A percentile compares a stretch with the other conserved stretches of the same genome.
These are phyloP conservation scores for Drosophila suboccidentalis DNA, from an alignment of 2,888 invertebrate species.

Conservation along the genomic window DNA sequence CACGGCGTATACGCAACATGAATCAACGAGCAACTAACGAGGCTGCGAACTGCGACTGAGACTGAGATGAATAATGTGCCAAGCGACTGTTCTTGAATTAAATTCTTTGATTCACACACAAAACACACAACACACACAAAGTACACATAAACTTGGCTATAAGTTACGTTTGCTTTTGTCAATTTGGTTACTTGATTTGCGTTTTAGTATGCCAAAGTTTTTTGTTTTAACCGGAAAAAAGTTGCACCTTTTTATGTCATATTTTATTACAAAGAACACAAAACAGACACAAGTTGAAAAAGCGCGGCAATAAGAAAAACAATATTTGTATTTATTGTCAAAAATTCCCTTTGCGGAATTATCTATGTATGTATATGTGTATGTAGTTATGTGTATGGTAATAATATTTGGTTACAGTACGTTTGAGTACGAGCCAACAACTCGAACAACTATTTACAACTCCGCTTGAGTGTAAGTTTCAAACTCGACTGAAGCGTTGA, in stretches of 20 bases:
- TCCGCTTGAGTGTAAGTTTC: constrained; percentile 85
- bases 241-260: constrained; percentile 31
- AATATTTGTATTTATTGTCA: constrained; percentile 27
- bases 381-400: constrained; percentile 22
- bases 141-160: constrained; percentile 28
- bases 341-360: constrained; percentile 28
- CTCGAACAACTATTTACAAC: constrained; percentile 83
- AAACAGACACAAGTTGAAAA: constrained; percentile 27
- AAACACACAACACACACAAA: constrained; percentile 16
- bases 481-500: constrained; percentile 85
- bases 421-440: constrained; percentile 85
- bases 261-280: constrained; percentile 42
- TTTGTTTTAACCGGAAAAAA: constrained; percentile 17
- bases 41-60: constrained; percentile 38
- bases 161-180: constrained; percentile 26
- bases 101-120: constrained; percentile 29
- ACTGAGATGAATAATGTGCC: constrained; percentile 42
- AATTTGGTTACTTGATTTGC: constrained; percentile 48
- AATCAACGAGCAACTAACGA: constrained; percentile 59
- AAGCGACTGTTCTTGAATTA: constrained; percentile 36
- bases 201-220: constrained; percentile 24
- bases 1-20: constrained; percentile 43
- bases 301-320: constrained; percentile 31
- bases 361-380: constrained; percentile 7
- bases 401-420: constrained; percentile 77